A percentile compares a stretch with the other conserved stretches of the same genome.
phyloP scores from a whole-genome alignment of 2,113 vertebrate species.

The Tricholaema leucomelas region DNA sequence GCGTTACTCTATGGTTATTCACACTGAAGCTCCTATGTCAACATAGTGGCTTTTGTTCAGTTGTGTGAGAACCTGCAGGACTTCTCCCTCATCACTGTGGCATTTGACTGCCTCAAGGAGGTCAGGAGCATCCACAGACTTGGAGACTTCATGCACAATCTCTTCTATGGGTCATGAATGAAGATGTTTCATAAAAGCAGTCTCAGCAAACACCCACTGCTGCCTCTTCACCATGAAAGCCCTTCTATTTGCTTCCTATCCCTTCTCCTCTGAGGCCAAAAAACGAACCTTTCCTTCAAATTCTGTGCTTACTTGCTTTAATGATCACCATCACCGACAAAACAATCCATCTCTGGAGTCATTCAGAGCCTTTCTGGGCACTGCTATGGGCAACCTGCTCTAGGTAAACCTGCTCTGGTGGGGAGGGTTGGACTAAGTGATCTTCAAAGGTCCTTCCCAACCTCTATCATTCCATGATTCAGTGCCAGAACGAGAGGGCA shows the following conservation, averaged over 20 bases:
- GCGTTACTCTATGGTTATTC: rapidly evolving
- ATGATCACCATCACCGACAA: not conserved
- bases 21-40: not conserved
- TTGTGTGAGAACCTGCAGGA: not conserved
- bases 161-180: not conserved
- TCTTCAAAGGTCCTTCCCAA: too few species aligned
- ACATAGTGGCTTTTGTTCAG: not conserved
- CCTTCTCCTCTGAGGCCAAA: not conserved
- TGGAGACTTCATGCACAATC: not conserved
- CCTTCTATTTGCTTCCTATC: not conserved
- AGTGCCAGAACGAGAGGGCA: too few species aligned
- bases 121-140: not conserved
- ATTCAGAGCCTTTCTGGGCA: too few species aligned
- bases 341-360: not conserved
- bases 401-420: too few species aligned
- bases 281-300: not conserved
- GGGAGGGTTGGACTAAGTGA: too few species aligned
- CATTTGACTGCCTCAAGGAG: not conserved
- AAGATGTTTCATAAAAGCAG: not conserved
- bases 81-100: not conserved
- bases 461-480: too few species aligned
- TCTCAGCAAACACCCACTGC: not conserved
- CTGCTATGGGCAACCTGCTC: too few species aligned
- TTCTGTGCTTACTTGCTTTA: not conserved
- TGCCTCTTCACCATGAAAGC: not conserved